These are phyloP conservation scores for Cariama cristata DNA, from an alignment of 2,113 vertebrate genomes.

Conservation along the genomic window DNA sequence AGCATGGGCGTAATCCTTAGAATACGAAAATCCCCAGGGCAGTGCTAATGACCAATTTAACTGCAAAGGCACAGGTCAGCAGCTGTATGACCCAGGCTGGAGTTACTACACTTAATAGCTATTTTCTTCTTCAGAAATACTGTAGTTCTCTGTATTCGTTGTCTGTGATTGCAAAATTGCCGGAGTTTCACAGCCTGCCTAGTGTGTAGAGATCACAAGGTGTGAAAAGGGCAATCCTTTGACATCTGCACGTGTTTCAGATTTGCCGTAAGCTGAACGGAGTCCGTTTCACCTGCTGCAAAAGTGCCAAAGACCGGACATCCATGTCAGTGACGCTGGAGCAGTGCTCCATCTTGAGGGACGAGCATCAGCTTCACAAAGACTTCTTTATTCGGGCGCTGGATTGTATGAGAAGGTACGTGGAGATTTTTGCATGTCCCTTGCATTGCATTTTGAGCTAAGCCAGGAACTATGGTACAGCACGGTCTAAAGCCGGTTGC, in stretches of 20 bases:
- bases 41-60: neutral
- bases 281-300: conserved; percentile 97
- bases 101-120: neutral
- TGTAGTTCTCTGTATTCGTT: rapidly evolving
- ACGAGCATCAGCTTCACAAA: conserved; percentile 94
- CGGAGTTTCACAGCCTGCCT: neutral
- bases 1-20: neutral
- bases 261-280: conserved; percentile 96
- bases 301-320: conserved; percentile 99
- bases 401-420: conserved; percentile 97
- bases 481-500: neutral
- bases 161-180: neutral
- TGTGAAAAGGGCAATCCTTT: neutral
- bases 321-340: conserved; percentile 98
- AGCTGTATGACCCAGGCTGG: neutral
- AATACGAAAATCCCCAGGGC: neutral
- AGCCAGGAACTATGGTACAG: neutral
- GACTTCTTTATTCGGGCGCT: conserved; percentile 93
- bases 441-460: rapidly evolving
- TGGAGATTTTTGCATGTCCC: neutral
- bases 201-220: neutral
- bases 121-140: neutral
- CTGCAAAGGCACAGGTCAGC: neutral
- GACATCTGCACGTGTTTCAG: conserved; percentile 58
- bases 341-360: conserved; percentile 92